A percentile compares a stretch with the other conserved stretches of the same genome.
These are phyloP conservation scores for Eupsittula cactorum DNA, from an alignment of 2,113 vertebrate genomes.

Conservation along the genomic window DNA sequence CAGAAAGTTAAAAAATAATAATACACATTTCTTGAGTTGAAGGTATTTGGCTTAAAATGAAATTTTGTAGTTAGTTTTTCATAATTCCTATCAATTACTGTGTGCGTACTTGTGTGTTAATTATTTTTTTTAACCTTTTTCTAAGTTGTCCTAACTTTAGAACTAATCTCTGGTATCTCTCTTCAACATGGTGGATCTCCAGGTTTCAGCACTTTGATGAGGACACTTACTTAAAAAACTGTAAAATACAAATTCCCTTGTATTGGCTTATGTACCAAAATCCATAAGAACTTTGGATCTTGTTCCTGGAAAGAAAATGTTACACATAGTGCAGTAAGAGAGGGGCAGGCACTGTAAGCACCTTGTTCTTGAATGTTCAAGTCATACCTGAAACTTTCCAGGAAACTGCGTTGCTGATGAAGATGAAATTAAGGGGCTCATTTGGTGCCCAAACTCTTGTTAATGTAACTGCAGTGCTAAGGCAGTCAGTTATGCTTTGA, in stretches of 20 bases:
- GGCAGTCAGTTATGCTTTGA: background rate
- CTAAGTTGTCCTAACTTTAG: background rate
- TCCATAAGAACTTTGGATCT: background rate
- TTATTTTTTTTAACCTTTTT: background rate
- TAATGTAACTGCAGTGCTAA: too few relatives aligned
- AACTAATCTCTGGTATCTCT: background rate
- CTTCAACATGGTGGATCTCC: background rate
- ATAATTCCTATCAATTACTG: background rate
- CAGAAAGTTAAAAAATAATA: background rate
- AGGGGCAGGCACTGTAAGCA: background rate
- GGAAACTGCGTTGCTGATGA: background rate
- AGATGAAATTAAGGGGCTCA: background rate
- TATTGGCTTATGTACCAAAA: background rate
- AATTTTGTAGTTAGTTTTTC: background rate
- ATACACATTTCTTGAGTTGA: background rate
- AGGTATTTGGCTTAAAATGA: background rate
- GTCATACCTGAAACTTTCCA: background rate
- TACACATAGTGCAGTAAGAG: background rate
- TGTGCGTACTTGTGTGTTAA: accelerated
- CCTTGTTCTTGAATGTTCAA: background rate
- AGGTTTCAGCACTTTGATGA: background rate
- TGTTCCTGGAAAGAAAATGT: background rate
- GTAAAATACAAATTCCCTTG: background rate
- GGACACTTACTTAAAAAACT: background rate
- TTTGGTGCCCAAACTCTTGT: background rate